Percentiles rank a stretch among this genome's conserved stretches.
Evolutionary conservation across 2,113 vertebrate genomes (phyloP).

Genomic region (Sander lucioperca): DNA sequence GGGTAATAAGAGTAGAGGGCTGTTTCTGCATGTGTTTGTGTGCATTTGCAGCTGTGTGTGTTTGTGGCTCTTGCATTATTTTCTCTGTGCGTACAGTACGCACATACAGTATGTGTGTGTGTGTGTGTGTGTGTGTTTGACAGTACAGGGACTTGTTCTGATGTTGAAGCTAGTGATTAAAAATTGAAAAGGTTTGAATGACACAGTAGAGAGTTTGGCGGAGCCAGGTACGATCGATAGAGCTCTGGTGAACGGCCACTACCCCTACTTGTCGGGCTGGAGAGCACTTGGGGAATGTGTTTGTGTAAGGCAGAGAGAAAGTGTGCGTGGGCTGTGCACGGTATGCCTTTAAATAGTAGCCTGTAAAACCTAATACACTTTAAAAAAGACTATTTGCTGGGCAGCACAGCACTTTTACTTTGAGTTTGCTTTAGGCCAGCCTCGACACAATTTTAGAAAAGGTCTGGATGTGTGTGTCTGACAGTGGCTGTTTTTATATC

Average conservation of each 20-base stretch:
- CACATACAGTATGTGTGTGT: conserved; percentile 10
- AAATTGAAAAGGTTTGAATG: conserved; percentile 85
- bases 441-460: not conserved
- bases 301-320: conserved; percentile 9
- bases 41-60: conserved; percentile 44
- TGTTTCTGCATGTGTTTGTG: conserved; percentile 42
- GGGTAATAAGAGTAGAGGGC: conserved; percentile 19
- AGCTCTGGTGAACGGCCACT: conserved; percentile 64
- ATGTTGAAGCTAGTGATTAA: conserved; percentile 82
- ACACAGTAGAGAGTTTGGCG: conserved; percentile 76
- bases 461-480: not conserved
- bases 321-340: not conserved
- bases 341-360: conserved; percentile 29
- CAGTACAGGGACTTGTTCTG: conserved; percentile 65
- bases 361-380: conserved; percentile 32
- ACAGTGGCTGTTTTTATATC: not conserved
- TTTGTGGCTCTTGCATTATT: conserved; percentile 47
- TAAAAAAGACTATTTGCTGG: conserved; percentile 3
- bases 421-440: not conserved
- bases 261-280: conserved; percentile 48
- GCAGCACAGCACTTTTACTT: not conserved
- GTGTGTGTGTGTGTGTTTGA: conserved; percentile 29
- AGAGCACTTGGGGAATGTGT: conserved; percentile 48
- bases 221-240: conserved; percentile 80
- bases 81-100: not conserved